Evolutionary conservation across 2,797 vertebrate genomes (phyloP).

Genomic region (Mormyrus proboscirostris): DNA sequence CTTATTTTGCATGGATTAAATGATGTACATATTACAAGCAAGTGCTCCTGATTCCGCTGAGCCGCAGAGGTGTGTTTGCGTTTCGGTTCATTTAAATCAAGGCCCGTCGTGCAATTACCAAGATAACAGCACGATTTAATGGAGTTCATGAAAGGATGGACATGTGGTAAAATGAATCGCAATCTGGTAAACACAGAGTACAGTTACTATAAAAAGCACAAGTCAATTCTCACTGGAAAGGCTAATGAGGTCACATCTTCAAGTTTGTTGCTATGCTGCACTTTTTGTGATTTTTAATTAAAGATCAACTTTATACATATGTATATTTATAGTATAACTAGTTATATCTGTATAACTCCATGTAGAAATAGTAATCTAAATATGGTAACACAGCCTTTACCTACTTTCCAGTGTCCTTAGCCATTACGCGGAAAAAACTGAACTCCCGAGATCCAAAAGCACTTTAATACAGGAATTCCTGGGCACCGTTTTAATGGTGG

Average conservation of each 20-base stretch:
- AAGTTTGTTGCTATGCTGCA: background rate
- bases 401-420: background rate
- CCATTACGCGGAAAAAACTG: background rate
- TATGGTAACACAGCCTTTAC: background rate
- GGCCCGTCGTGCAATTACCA: background rate
- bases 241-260: background rate
- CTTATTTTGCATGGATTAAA: slow-evolving; percentile 17
- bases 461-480: background rate
- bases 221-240: background rate
- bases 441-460: background rate
- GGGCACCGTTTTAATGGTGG: background rate
- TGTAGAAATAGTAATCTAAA: background rate
- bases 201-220: background rate
- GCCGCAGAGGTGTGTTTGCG: background rate
- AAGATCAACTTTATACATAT: background rate
- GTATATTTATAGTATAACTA: background rate
- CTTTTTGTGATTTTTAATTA: slow-evolving; percentile 6
- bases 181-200: background rate
- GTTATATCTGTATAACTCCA: background rate
- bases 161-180: background rate
- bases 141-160: background rate
- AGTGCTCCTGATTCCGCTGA: background rate
- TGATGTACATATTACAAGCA: slow-evolving; percentile 1
- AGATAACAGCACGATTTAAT: background rate
- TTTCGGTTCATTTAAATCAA: background rate